Evolutionary conservation across 2,797 vertebrate species (phyloP).

Genomic region (Girardinus metallicus): DNA sequence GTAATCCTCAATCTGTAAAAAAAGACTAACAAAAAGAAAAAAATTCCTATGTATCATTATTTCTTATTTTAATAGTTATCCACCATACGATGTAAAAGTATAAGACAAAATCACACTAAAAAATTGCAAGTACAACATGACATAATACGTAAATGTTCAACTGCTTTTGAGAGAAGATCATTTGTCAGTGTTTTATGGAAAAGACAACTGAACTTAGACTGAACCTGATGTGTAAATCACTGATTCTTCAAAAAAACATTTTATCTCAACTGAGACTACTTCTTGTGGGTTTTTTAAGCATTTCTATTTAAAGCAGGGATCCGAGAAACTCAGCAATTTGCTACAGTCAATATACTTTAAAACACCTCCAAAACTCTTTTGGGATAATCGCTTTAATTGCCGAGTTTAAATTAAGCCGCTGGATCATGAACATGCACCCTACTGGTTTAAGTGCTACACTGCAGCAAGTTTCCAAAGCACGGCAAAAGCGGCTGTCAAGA

Average conservation of each 20-base stretch:
- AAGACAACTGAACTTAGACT: not conserved
- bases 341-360: slow-evolving; percentile 57
- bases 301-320: slow-evolving; percentile 8
- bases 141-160: not conserved
- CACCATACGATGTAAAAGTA: not conserved
- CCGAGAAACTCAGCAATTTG: slow-evolving; percentile 37
- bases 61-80: not conserved
- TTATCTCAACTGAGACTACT: not conserved
- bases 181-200: not conserved
- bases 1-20: not conserved
- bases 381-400: slow-evolving; percentile 62
- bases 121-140: not conserved
- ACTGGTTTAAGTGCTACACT: slow-evolving; percentile 29
- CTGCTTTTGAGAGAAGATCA: not conserved
- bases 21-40: not conserved
- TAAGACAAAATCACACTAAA: not conserved
- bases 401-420: slow-evolving; percentile 27
- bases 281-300: not conserved
- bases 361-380: slow-evolving; percentile 54
- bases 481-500: slow-evolving; percentile 29
- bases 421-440: slow-evolving; percentile 22
- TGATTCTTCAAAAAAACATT: not conserved
- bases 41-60: not conserved
- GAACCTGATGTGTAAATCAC: not conserved
- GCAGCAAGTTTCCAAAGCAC: slow-evolving; percentile 28